A percentile compares a stretch with the other conserved stretches of the same genome.
Evolutionary conservation across 1,140 invertebrate genomes (phyloP).

Genomic region (Antheraea pernyi): DNA sequence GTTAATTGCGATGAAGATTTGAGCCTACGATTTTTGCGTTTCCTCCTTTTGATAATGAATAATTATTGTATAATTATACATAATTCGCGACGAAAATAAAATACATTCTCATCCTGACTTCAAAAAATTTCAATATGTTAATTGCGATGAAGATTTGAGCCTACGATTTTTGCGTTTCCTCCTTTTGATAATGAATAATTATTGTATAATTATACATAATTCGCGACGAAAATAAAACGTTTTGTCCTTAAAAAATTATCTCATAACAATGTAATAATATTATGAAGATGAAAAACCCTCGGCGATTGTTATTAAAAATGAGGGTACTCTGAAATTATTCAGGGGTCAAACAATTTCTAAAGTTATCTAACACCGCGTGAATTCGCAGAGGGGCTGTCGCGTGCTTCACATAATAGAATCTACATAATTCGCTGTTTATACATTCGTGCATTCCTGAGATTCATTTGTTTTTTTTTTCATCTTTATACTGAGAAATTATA

Average conservation of each 20-base stretch:
- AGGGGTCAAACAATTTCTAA: constrained; percentile 3
- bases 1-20: too few species aligned
- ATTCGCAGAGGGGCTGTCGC: neutral
- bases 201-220: too few species aligned
- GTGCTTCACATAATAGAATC: neutral
- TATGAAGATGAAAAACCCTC: neutral
- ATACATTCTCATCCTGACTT: too few species aligned
- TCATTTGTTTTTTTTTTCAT: neutral
- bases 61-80: too few species aligned
- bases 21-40: too few species aligned
- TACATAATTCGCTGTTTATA: neutral
- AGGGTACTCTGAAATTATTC: neutral
- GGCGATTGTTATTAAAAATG: neutral
- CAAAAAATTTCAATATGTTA: too few species aligned
- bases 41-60: too few species aligned
- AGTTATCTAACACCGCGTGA: neutral
- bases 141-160: too few species aligned
- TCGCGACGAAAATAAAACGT: too few species aligned
- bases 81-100: too few species aligned
- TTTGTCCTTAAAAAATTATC: neutral
- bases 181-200: too few species aligned
- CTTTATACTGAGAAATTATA: neutral
- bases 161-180: too few species aligned
- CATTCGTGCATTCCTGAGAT: neutral
- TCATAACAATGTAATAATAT: neutral